Evolutionary conservation across 2,113 vertebrate species (phyloP).

Genomic region (Myocastor coypus): DNA sequence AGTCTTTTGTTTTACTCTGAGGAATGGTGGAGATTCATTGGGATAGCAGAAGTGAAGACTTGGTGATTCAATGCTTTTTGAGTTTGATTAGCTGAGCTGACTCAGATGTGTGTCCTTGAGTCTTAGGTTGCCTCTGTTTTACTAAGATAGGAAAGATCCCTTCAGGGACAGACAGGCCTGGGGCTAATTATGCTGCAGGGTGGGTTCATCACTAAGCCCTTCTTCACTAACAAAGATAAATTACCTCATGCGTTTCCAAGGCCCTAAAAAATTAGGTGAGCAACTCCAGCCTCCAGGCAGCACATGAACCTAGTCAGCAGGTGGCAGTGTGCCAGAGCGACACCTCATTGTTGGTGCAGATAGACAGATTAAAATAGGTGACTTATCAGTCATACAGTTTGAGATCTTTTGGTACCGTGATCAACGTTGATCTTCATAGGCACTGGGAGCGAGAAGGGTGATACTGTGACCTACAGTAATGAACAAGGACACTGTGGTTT

Average conservation of each 20-base stretch:
- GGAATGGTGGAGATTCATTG: constrained; percentile 10
- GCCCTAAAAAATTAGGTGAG: constrained; percentile 83
- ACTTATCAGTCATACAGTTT: accelerated
- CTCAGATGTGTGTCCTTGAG: neutral
- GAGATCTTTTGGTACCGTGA: neutral
- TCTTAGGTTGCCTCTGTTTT: constrained; percentile 68
- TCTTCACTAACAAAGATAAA: constrained; percentile 78
- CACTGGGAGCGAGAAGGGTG: neutral
- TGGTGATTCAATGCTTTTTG: constrained; percentile 13
- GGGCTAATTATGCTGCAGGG: constrained; percentile 74
- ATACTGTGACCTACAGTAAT: neutral
- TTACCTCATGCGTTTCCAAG: constrained; percentile 74
- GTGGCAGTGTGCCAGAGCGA: constrained; percentile 63
- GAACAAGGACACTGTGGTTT: neutral
- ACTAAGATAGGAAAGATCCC: constrained; percentile 77
- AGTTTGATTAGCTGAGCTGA: constrained; percentile 43
- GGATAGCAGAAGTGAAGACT: constrained; percentile 30
- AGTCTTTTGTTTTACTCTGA: constrained; percentile 54
- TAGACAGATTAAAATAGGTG: constrained; percentile 6
- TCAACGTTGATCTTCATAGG: neutral
- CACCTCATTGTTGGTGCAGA: neutral
- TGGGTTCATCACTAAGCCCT: constrained; percentile 76
- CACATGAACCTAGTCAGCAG: constrained; percentile 59
- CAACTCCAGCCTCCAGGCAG: constrained; percentile 58
- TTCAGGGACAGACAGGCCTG: constrained; percentile 75